phyloP scores from a whole-genome alignment of 2,888 invertebrate species.

The Drosophila kambysellisi region DNA sequence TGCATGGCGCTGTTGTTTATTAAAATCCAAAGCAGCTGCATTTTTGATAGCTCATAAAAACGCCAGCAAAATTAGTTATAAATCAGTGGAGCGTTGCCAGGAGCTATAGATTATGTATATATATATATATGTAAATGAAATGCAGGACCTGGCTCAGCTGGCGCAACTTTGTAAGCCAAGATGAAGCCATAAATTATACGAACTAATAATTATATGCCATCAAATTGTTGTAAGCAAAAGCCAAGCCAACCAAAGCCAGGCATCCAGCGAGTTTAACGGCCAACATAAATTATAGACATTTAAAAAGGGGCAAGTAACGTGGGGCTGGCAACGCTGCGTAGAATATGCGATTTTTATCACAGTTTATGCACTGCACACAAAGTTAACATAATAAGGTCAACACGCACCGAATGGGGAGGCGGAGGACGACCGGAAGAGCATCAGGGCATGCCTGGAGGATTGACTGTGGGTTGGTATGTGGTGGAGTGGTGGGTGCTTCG shows the following conservation, averaged over 20 bases:
- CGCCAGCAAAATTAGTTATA: constrained; percentile 70
- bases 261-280: constrained; percentile 67
- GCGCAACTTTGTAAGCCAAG: constrained; percentile 63
- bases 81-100: constrained; percentile 52
- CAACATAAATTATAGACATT: constrained; percentile 77
- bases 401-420: constrained; percentile 41
- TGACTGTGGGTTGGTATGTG: background rate
- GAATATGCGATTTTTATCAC: constrained; percentile 77
- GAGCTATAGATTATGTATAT: background rate
- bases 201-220: constrained; percentile 78
- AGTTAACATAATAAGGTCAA: constrained; percentile 77
- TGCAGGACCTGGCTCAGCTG: constrained; percentile 29
- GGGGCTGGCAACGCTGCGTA: constrained; percentile 46
- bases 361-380: constrained; percentile 78
- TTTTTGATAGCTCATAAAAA: constrained; percentile 58
- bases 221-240: constrained; percentile 68
- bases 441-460: background rate
- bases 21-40: constrained; percentile 52
- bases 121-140: constrained; percentile 9
- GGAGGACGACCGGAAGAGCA: constrained; percentile 4
- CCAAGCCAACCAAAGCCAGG: constrained; percentile 35
- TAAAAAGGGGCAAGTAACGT: constrained; percentile 54
- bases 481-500: constrained; percentile 6
- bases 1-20: constrained; percentile 41
- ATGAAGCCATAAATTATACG: constrained; percentile 76